Percentiles rank a stretch among this genome's conserved stretches.
These are phyloP conservation scores for Andrena bucephala DNA, from an alignment of 2,888 invertebrate species.

Conservation along the genomic window DNA sequence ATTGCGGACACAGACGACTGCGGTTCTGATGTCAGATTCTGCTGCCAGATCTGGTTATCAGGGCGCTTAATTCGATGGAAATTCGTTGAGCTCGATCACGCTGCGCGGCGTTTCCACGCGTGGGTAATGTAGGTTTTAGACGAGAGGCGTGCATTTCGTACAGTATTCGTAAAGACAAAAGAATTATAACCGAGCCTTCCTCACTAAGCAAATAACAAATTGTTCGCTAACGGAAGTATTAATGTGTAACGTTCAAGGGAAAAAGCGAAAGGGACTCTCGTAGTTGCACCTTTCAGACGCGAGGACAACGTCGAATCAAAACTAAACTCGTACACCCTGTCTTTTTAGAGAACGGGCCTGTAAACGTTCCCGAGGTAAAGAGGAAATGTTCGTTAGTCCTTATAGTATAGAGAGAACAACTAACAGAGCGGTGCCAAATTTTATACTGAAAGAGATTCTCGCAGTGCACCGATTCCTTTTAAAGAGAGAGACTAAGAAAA, in stretches of 20 bases:
- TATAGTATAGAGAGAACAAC: constrained; percentile 24
- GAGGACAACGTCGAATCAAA: constrained; percentile 55
- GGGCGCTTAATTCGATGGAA: constrained; percentile 28
- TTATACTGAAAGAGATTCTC: constrained; percentile 64
- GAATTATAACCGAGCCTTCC: constrained; percentile 63
- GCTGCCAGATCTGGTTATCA: too few relatives aligned
- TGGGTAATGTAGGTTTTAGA: constrained; percentile 51
- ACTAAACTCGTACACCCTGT: constrained; percentile 40
- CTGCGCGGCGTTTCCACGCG: constrained; percentile 33
- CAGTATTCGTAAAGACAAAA: constrained; percentile 49
- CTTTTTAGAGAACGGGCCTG: constrained; percentile 24
- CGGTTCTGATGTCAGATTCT: too few relatives aligned
- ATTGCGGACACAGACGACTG: too few relatives aligned
- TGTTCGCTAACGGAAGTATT: constrained; percentile 59
- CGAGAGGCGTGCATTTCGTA: constrained; percentile 53
- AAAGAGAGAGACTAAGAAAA: constrained; percentile 42
- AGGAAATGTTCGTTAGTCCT: constrained; percentile 26
- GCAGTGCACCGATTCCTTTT: constrained; percentile 60
- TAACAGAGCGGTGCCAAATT: constrained; percentile 72
- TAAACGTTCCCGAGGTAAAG: too few relatives aligned
- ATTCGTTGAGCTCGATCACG: constrained; percentile 30
- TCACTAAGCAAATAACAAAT: constrained; percentile 56
- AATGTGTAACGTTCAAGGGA: constrained; percentile 42
- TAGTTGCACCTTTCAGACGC: constrained; percentile 41
- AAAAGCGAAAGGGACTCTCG: constrained; percentile 7